Base-by-base conservation (phyloP, 2,113 vertebrate species). In the Orycteropus afer region DNA sequence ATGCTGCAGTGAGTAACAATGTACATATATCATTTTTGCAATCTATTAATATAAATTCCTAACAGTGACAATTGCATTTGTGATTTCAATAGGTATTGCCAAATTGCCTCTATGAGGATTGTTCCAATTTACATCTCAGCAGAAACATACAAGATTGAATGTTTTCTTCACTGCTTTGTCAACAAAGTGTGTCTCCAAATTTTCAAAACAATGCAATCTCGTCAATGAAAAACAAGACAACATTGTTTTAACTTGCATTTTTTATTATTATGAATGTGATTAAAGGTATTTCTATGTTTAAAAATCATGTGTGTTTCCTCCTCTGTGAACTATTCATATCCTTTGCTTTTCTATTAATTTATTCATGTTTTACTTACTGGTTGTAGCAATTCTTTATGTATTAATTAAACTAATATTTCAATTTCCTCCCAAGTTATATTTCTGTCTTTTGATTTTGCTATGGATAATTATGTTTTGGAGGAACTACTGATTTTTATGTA, bases 361-460 rank as follows among this genome's bases (percentile, higher is more conserved):
- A 40, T 76, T 57, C 5, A 12, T 59, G n/a, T 83, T 51, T 67
- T 67, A 8, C 65, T 77, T 53, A 81, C 81, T 81, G 13, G 27
- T 81, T 57, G 10, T 79, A 55, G 7, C 22, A 85, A 69, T 88
- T 92, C 2, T 45, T 92, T 81, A 59, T 92, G 5, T 76, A 51
- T 61, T 90, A 86, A 61, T 76, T 25, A 86, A 55, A 82, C 55
- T 51, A 86, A 71, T 79, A 37, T 29, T 15, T 49, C 73, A 3
- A 63, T 81, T 77, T 92, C 40, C 37, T n/a, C 12, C 20, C 6
- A 69, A 86, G 51, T 77, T 92, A 67, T 86, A 34, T 71, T 76
- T 57, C 71, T 87, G 22, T 93, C 59, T 85, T 88, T 90, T 93
- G 29, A 63, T 34, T 93, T 95, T 95, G 25, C 10, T 86, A 74